A percentile compares a stretch with the other conserved stretches of the same genome.
Evolutionary conservation across 2,113 vertebrate genomes (phyloP).

Genomic region (Chaenocephalus aceratus): DNA sequence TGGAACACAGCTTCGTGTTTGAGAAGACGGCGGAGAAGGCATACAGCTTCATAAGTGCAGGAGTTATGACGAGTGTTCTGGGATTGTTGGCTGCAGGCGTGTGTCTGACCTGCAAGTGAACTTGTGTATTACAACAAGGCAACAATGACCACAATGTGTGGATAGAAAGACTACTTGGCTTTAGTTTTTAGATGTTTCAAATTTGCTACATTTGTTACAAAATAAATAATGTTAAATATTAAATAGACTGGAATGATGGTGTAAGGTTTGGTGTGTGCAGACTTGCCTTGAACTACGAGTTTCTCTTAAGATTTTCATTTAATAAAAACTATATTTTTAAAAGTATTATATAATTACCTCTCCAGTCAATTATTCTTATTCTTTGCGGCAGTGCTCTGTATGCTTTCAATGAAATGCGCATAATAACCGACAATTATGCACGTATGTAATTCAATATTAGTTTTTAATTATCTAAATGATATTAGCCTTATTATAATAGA

Average conservation of each 20-base stretch:
- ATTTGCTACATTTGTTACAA: not conserved
- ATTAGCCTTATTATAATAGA: not conserved
- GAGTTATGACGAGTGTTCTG: slow-evolving; percentile 32
- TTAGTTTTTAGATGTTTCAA: not conserved
- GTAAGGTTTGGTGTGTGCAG: not conserved
- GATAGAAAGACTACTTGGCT: slow-evolving; percentile 5
- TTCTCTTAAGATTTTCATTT: not conserved
- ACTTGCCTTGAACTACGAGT: not conserved
- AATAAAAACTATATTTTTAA: not conserved
- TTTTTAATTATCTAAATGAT: not conserved
- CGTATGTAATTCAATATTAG: not conserved
- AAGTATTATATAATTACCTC: not conserved
- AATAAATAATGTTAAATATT: slow-evolving; percentile 29
- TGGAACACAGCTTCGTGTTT: slow-evolving; percentile 33
- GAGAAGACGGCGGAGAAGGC: slow-evolving; percentile 12
- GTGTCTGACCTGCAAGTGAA: slow-evolving; percentile 62
- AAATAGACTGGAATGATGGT: slow-evolving; percentile 2
- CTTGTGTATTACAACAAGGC: slow-evolving; percentile 10
- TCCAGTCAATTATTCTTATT: not conserved
- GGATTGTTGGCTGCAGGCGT: slow-evolving; percentile 44
- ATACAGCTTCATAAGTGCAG: slow-evolving; percentile 13
- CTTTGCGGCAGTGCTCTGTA: not conserved
- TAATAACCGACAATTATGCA: not conserved
- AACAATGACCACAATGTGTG: not conserved
- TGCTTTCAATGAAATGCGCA: too few relatives aligned